These are phyloP conservation scores for Ypsolopha scabrella DNA, from an alignment of 2,888 invertebrate genomes.

Conservation along the genomic window DNA sequence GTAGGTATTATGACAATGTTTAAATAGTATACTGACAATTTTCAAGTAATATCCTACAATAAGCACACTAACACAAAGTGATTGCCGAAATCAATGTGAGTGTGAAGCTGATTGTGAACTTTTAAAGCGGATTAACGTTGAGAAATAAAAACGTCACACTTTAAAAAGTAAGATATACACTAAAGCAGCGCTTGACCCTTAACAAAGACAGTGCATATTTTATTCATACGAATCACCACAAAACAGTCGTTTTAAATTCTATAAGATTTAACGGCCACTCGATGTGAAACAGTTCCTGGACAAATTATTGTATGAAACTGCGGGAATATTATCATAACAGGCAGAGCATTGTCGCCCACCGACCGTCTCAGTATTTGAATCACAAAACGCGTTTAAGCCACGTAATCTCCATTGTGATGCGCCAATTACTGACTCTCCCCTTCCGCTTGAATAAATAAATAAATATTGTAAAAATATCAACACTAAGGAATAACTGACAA, in stretches of 20 bases:
- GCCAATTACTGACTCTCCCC: constrained; percentile 66
- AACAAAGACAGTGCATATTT: background rate
- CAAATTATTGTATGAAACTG: constrained; percentile 50
- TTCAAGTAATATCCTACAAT: too few species aligned
- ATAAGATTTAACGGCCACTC: constrained; percentile 19
- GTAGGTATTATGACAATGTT: too few species aligned
- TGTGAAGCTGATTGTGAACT: too few species aligned
- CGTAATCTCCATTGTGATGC: constrained; percentile 62
- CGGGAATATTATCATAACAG: constrained; percentile 65
- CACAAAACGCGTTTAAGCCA: constrained; percentile 61
- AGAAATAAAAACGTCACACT: too few species aligned
- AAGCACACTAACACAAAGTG: too few species aligned
- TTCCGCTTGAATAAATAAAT: constrained; percentile 58
- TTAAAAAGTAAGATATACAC: too few species aligned
- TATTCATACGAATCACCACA: background rate
- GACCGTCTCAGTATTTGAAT: constrained; percentile 50
- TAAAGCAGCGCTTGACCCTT: background rate
- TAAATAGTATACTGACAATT: too few species aligned
- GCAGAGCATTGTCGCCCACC: constrained; percentile 51
- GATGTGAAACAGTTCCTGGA: constrained; percentile 29
- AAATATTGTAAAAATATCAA: constrained; percentile 41
- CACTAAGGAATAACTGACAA: background rate
- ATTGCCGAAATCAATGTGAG: too few species aligned
- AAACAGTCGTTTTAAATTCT: background rate
- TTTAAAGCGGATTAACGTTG: too few species aligned